Percentiles rank a stretch among this genome's conserved stretches.
These are phyloP conservation scores for Rutilus rutilus DNA, from an alignment of 2,113 vertebrate species.

Conservation along the genomic window DNA sequence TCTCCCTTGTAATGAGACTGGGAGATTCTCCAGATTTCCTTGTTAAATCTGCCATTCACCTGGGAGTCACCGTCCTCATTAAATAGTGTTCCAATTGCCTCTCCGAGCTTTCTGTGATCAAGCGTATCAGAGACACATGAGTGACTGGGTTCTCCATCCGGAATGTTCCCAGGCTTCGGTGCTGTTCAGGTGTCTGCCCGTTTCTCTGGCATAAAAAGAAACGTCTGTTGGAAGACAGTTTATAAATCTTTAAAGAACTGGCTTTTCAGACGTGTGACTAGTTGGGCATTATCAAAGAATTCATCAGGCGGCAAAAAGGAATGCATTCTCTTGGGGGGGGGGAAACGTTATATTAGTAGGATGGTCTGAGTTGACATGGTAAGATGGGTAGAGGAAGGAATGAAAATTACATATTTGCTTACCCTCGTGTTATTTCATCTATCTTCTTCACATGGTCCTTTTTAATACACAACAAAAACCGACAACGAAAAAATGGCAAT, in stretches of 20 bases:
- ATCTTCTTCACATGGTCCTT: neutral
- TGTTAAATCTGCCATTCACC: conserved; percentile 61
- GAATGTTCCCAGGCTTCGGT: conserved; percentile 42
- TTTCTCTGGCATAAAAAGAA: conserved; percentile 17
- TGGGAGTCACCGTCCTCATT: conserved; percentile 69
- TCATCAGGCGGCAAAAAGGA: neutral
- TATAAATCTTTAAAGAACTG: conserved; percentile 14
- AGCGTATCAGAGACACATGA: conserved; percentile 51
- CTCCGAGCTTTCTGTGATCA: conserved; percentile 50
- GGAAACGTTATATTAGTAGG: neutral
- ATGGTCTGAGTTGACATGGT: neutral
- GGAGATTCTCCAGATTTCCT: conserved; percentile 55
- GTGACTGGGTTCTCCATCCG: conserved; percentile 50
- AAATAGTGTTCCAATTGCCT: conserved; percentile 55
- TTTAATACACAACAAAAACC: neutral
- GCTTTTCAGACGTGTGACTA: neutral
- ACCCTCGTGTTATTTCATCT: neutral
- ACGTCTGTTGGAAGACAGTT: conserved; percentile 18
- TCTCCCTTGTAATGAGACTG: conserved; percentile 53
- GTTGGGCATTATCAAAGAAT: neutral
- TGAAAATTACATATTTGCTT: neutral
- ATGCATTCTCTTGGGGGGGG: neutral
- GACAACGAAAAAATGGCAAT: neutral
- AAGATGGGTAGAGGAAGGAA: neutral
- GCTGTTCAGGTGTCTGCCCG: conserved; percentile 17